phyloP scores from a whole-genome alignment of 2,888 invertebrate genomes.

The Oxyteleia sp. region DNA sequence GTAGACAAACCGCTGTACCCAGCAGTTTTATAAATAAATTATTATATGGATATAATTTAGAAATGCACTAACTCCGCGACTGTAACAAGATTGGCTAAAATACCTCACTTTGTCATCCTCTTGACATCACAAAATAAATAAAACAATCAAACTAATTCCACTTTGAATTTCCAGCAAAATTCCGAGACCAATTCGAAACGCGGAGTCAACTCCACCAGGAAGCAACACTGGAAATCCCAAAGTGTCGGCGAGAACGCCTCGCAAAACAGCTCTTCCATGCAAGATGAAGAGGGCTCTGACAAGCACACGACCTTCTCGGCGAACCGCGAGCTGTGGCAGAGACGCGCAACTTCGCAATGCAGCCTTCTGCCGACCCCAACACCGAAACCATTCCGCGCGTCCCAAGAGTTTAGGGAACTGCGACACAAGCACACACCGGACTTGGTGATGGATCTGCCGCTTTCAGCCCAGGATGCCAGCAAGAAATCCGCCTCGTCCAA shows the following conservation, averaged over 20 bases:
- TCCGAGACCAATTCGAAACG: slow-evolving; percentile 75
- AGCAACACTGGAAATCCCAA: slow-evolving; percentile 88
- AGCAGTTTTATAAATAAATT: too few species aligned
- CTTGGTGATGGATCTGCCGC: slow-evolving; percentile 94
- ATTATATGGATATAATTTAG: too few species aligned
- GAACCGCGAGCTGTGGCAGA: slow-evolving; percentile 90
- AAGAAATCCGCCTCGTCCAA: slow-evolving; percentile 84
- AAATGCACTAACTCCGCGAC: too few species aligned
- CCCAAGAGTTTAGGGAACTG: slow-evolving; percentile 87
- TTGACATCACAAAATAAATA: too few species aligned
- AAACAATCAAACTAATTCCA: too few species aligned
- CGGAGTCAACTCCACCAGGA: slow-evolving; percentile 75
- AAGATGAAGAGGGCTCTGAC: slow-evolving; percentile 71
- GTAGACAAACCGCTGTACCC: too few species aligned
- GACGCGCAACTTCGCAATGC: slow-evolving; percentile 89
- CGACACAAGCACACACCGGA: slow-evolving; percentile 91
- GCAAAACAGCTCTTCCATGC: slow-evolving; percentile 54
- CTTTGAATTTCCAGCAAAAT: slow-evolving; percentile 36
- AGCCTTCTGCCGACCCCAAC: slow-evolving; percentile 82
- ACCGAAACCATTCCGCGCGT: slow-evolving; percentile 86
- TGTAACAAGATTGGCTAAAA: too few species aligned
- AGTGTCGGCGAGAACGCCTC: slow-evolving; percentile 86
- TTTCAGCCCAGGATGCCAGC: slow-evolving; percentile 85
- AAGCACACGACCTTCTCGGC: slow-evolving; percentile 86
- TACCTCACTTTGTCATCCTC: too few species aligned